Percentiles rank a stretch among this genome's conserved stretches.
phyloP scores from a whole-genome alignment of 2,113 vertebrate genomes.

The Papio anubis region DNA sequence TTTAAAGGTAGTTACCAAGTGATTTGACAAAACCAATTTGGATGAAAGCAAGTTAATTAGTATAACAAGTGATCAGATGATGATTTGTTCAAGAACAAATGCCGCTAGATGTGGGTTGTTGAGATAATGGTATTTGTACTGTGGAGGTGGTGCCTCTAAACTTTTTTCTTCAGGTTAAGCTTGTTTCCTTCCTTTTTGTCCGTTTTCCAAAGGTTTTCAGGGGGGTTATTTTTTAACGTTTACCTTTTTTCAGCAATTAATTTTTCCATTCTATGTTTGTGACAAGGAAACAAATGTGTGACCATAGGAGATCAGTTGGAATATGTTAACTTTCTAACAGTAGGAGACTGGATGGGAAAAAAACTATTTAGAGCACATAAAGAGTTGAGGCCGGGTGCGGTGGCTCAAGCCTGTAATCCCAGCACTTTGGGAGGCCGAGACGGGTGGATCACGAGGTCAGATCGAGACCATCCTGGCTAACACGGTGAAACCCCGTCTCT shows the following conservation, averaged over 20 bases:
- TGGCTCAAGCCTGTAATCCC: too few species aligned
- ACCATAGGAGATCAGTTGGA: neutral
- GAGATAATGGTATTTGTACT: neutral
- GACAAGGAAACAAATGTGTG: neutral
- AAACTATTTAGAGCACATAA: neutral
- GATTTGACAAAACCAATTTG: neutral
- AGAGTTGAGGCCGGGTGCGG: neutral
- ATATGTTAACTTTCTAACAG: neutral
- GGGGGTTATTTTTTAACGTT: neutral
- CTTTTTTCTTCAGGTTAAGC: neutral
- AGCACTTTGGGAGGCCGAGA: too few species aligned
- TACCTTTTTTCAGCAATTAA: neutral
- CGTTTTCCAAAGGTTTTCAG: neutral
- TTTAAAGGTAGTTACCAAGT: neutral
- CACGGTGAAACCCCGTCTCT: too few species aligned
- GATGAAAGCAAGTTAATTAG: conserved; percentile 19
- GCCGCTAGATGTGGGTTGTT: neutral
- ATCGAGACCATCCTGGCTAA: too few species aligned
- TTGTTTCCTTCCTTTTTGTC: neutral
- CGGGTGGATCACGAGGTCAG: too few species aligned
- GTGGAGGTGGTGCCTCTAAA: neutral
- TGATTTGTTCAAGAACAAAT: neutral
- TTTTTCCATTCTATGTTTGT: conserved; percentile 7
- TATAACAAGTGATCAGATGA: neutral
- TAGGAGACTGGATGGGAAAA: neutral